Conservation (phyloP, 1,140 invertebrate species). For the Procambarus clarkii region DNA sequence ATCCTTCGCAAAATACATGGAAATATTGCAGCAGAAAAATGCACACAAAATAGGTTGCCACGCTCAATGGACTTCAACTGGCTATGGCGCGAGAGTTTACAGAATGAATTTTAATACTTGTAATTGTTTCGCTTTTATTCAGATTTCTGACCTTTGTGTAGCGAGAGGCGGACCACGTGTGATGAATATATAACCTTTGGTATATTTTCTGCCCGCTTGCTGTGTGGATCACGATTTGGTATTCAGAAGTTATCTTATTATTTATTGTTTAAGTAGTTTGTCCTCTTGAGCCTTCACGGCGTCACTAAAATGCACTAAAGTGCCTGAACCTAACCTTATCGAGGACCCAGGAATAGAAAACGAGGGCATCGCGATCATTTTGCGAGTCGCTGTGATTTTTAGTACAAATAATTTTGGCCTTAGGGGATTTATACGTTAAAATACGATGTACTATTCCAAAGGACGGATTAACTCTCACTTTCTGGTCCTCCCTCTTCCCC, state of each 20-base stretch:
- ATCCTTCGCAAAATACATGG: neutral
- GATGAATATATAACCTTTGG: neutral
- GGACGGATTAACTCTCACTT: too few relatives aligned
- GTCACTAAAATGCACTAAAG: too few relatives aligned
- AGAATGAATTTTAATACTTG: neutral
- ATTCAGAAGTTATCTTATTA: neutral
- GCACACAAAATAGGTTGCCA: neutral
- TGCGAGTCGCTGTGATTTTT: too few relatives aligned
- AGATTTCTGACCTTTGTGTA: neutral
- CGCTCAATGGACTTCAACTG: neutral
- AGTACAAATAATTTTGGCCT: too few relatives aligned
- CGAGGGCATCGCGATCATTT: too few relatives aligned
- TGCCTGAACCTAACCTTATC: too few relatives aligned
- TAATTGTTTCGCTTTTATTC: neutral
- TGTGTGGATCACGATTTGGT: neutral
- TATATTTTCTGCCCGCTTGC: neutral
- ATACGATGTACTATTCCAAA: too few relatives aligned
- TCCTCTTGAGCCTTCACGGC: too few relatives aligned
- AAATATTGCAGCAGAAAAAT: neutral
- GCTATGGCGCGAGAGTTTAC: neutral
- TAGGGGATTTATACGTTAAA: too few relatives aligned
- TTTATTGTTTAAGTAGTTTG: too few relatives aligned
- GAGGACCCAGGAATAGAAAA: too few relatives aligned
- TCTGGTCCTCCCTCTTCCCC: too few relatives aligned
- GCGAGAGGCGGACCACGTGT: neutral